These are phyloP conservation scores for Rhinolophus sinicus DNA, from an alignment of 2,113 vertebrate genomes.

Conservation along the genomic window DNA sequence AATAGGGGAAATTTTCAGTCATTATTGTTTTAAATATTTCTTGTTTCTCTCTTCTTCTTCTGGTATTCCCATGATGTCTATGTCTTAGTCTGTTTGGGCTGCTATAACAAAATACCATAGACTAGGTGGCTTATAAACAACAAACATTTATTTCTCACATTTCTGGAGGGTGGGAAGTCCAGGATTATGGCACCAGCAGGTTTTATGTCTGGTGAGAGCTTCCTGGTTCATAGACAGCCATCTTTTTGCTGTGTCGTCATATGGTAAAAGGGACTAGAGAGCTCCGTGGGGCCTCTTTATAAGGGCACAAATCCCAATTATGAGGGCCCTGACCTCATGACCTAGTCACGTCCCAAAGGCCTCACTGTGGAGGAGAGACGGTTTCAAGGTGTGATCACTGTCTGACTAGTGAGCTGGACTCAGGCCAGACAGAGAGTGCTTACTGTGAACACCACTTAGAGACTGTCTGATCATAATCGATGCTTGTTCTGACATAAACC, in stretches of 20 bases:
- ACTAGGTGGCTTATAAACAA: background rate
- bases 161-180: background rate
- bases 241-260: background rate
- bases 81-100: background rate
- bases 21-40: background rate
- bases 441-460: too few species aligned
- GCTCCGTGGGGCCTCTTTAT: background rate
- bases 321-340: background rate
- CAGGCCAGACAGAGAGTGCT: background rate
- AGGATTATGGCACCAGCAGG: background rate
- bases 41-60: background rate
- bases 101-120: background rate
- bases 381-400: background rate
- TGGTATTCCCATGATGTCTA: background rate
- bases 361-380: background rate
- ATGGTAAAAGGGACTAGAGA: background rate
- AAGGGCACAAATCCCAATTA: background rate
- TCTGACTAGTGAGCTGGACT: background rate
- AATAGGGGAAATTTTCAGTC: background rate
- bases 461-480: too few species aligned
- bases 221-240: background rate
- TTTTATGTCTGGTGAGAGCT: background rate
- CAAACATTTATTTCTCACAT: constrained; percentile 5
- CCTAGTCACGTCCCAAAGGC: background rate
- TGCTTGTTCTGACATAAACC: too few species aligned